Base-by-base conservation (phyloP, 2,113 vertebrate genomes). In the Eudyptes chrysolophus region DNA sequence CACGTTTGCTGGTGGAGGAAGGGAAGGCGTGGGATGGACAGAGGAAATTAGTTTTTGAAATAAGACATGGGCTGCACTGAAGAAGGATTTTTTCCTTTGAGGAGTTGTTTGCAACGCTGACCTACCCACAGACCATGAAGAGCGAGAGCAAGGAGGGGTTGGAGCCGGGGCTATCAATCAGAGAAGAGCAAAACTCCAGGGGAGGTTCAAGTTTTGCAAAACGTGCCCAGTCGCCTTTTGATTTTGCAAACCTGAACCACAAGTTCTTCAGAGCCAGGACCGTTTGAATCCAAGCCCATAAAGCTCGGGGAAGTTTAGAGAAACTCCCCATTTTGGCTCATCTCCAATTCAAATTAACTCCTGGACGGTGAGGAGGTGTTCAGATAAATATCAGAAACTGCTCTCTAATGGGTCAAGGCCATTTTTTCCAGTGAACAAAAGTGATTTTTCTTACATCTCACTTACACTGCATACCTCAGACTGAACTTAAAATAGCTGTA, bases 1-100 rank as follows among this genome's bases (percentile, higher is more conserved):
- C 88, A 66, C 4, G 8, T 77, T 55, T 93, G 74, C 60, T 51
- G 58, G 29, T 26, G 79, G 17, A 84, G 84, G 25, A 55, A 77
- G n/a, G 76, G 85, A 75, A 92, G 52, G 82, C 10, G 40, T 38
- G 84, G 84, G 90, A 65, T 18, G 84, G 38, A 27, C 82, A 77
- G 49, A 92, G 87, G 95, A 97, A 96, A 93, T 83, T n/a, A 68
- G 87, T 82, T 90, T 88, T 74, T 85, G 95, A 97, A 97, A 92
- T 88, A 40, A 92, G 80, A 25, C 13, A 51, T 12, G 71, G 48
- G 88, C 58, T 92, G 81, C 58, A 54, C 1, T 34, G 75, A 66
- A 90, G 84, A 58, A 95, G 69, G 70, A 40, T 32, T 20, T 11
- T 74, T 92, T 92, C 94, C 90, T 87, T 26, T 54, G 84, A 71